Conservation (phyloP, 2,113 vertebrate species). For the Crocuta crocuta region DNA sequence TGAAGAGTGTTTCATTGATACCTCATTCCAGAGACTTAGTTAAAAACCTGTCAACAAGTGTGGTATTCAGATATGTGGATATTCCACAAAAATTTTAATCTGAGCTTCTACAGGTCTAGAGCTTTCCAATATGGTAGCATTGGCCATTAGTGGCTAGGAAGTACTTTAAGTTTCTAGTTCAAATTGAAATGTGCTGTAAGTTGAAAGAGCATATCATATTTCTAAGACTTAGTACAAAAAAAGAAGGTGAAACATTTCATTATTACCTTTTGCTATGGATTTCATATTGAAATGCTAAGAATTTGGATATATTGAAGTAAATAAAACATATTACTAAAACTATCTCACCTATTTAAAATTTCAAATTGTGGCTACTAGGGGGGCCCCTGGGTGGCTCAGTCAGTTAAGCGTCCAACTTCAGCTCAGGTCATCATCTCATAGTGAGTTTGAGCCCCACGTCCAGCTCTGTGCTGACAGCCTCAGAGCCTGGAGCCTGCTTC, state of each 20-base stretch:
- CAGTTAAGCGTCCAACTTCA: no score
- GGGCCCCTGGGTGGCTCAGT: no score
- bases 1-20: not conserved
- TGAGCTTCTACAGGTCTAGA: not conserved
- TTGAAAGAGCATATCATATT: not conserved
- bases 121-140: not conserved
- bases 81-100: not conserved
- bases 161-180: not conserved
- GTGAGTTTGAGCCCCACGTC: no score
- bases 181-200: not conserved
- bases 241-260: not conserved
- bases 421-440: no score
- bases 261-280: not conserved
- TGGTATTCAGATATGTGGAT: not conserved
- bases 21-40: not conserved
- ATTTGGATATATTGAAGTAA: conserved; percentile 3
- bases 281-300: not conserved
- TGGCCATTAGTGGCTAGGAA: not conserved
- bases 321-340: not conserved
- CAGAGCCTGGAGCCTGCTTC: no score
- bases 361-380: not conserved
- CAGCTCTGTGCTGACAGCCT: no score
- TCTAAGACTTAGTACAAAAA: not conserved
- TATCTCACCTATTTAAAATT: not conserved
- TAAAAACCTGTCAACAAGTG: not conserved